Evolutionary conservation across 2,797 vertebrate species (phyloP), one percentile per base, ranked within the genome.

Genomic region (Macroramphosus scolopax): DNA sequence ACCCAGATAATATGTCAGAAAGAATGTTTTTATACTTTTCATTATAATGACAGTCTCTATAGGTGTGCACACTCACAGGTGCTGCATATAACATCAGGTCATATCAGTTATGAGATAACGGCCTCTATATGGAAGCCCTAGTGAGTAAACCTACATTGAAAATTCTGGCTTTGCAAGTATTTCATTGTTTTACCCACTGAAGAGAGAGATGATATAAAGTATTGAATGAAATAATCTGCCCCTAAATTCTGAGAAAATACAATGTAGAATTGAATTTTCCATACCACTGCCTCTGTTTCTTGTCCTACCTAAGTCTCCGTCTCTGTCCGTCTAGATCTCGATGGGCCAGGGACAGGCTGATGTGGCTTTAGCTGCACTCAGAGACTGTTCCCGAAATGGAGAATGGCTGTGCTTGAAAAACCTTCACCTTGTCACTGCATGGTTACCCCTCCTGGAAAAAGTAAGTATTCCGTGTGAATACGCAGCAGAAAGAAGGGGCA

Each of bases 321-420:
- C 17, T 51, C 33, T 72, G 24, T 73, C 65, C 72, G 49, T 76
- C 30, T 76, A 99, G 96, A 92, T 98, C 82, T 97, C 96, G 9
- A 96, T 99, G 96, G 96, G 96, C 56, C 96, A 99, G 80, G 96
- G 96, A 54, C 95, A 98, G 85, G 94, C 96, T 58, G 96, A 97
- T 44, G 69, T 96, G 73, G 96, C 96, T 44, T 87, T 97, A 73
- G 94, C 94, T 2, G 87, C 91, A 41, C 87, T 99, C 52, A 92
- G 88, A 72, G 93, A 97, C 67, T 96, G 93, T 73, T 91, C 94
- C 22, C 72, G 43, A 17, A 93, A 80, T 17, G 95, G 95, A 78
- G 92, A 96, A 49, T 98, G 96, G 96, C 89, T 98, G 33, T 99
- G 96, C 72, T 88, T 99, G 48, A 98, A 98, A 82, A 99, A 98